Base-by-base conservation (phyloP, 2,888 invertebrate genomes). In the Cataglyphis cursor region DNA sequence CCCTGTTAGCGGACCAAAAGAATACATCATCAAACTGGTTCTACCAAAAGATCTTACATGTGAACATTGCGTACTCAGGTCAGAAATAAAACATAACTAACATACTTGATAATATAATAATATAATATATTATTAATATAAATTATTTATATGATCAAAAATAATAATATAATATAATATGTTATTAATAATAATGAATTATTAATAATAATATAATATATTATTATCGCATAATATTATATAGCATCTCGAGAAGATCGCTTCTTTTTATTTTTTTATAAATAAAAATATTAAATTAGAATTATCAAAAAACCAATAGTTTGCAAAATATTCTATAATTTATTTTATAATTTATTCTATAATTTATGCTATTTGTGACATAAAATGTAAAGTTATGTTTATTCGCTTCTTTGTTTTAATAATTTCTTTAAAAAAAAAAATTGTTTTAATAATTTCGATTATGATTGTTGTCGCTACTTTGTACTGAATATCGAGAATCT, bases 41-140 rank as follows among this genome's bases (percentile, higher is more conserved):
- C 92, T 96, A 15, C 96, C 96, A 0, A 35, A 90, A 3, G 93
- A 92, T 3, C 72, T 96, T 21, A 95, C 91, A n/a, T 96, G 96
- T 90, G 86, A 95, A 0, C 96, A 95, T 62, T 96, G 96, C 89
- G 95, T 96, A 0, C 90, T 96, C 2, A 95, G 96, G 81, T 76
- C 12, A 15, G 75, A 12, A 65, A 8, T 35, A 9, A 24, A 28
- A 28, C n/a, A 21, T 38, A 72, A 31, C 5, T 59, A 5, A 44
- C 8, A 41, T 21, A 15, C 6, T 18, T 6, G 6, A 18, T 48
- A 18, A 48, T 41, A 48, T 18, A 18, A 48, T 18, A 48, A 48
- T 28, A 28, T 28, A 1, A 28, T 28, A 28, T 28, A 28, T 28
- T 28, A 28, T 24, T 24, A 24, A 24, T 24, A 24, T 24, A 24